These are phyloP conservation scores for Rafetus swinhoei DNA, from an alignment of 2,113 vertebrate genomes.

Conservation along the genomic window DNA sequence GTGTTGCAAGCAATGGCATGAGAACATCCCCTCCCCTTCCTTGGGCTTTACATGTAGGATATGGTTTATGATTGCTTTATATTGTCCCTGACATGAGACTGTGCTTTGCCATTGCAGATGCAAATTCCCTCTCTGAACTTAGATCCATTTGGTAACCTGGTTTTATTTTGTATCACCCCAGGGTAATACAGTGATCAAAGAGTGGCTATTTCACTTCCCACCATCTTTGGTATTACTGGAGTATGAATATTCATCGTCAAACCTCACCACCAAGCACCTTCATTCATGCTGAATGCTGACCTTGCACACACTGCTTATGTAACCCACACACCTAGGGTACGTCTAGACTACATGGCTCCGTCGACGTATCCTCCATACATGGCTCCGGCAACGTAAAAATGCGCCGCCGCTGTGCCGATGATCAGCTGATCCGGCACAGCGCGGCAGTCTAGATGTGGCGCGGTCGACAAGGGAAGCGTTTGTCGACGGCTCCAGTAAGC, in stretches of 20 bases:
- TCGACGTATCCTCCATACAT: no score
- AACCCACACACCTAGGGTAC: no score
- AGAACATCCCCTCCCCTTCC: neutral
- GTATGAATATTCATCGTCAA: neutral
- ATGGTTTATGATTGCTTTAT: neutral
- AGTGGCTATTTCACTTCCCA: neutral
- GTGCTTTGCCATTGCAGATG: no score
- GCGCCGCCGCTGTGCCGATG: no score
- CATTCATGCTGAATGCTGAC: neutral
- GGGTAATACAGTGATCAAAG: neutral
- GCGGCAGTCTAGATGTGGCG: no score
- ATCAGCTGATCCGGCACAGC: no score
- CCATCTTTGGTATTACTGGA: neutral
- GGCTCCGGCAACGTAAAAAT: no score
- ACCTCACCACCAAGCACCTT: neutral
- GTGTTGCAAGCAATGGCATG: neutral
- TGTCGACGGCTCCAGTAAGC: no score
- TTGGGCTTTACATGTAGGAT: neutral
- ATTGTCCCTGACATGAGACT: neutral
- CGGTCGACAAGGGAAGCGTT: no score
- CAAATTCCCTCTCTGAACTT: neutral
- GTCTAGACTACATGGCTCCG: no score
- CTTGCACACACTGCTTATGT: neutral
- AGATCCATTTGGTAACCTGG: neutral
- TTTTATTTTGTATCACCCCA: neutral